Evolutionary conservation across 2,888 invertebrate species (phyloP), one percentile per base, ranked within the genome.

Genomic region (Drosophila ezoana): DNA sequence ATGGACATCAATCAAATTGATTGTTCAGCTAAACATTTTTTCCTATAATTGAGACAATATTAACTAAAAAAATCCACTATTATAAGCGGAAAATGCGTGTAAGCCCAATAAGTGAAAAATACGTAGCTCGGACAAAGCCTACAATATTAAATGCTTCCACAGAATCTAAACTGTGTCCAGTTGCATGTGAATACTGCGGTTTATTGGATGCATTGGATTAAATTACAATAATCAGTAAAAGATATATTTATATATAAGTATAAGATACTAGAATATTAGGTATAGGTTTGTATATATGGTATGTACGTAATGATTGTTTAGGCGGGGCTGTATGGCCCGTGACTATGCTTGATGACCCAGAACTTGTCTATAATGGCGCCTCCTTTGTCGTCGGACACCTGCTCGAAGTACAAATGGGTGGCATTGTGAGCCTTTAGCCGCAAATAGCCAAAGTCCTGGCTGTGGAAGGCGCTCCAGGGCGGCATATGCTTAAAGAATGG

Each of bases 401-500:
- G 98, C 91, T 99, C 97, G 74, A 98, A 93, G 90, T 97, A 95
- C 45, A 99, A 91, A 93, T 99, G 99, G 0, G 97, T 96, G 11
- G 89, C 88, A 92, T 99, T 99, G 88, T 94, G 93, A 0, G 95
- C 95, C 83, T 94, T 94, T 93, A 99, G 93, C 61, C 97, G 93
- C 2, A 97, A 96, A 92, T 98, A 99, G 0, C 99, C 99, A 93
- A 98, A 99, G 93, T 99, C 98, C 65, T 92, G 93, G 76, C 95
- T 97, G 32, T 96, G 95, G 92, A 96, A 96, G 0, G 98, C 98
- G 51, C 97, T 97, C 97, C 97, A 98, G 0, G 93, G 89, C 0
- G 95, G 95, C 67, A 91, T 87, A 0, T 66, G 23, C 56, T 94
- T 90, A 16, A 93, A 92, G 90, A 97, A 97, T 0, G 93, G 93